These are phyloP conservation scores for Leptoteleia sp. DNA, from an alignment of 1,140 invertebrate genomes.

Conservation along the genomic window DNA sequence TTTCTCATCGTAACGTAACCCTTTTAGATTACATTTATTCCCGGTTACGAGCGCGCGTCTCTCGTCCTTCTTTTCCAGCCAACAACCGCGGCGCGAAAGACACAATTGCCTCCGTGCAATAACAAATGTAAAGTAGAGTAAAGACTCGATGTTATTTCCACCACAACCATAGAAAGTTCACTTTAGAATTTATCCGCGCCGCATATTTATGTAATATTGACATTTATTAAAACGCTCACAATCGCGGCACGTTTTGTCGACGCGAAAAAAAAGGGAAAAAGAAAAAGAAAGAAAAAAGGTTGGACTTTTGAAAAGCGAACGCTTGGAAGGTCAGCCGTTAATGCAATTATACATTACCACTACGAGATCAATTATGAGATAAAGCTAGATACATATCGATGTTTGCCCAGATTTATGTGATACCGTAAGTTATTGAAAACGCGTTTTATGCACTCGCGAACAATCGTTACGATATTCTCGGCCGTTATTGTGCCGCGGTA, in stretches of 20 bases:
- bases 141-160: too few species aligned
- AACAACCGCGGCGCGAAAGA: too few species aligned
- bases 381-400: slow-evolving; percentile 49
- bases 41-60: too few species aligned
- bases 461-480: slow-evolving; percentile 4
- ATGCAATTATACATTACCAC: slow-evolving; percentile 46
- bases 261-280: too few species aligned
- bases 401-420: slow-evolving; percentile 24
- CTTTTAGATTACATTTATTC: too few species aligned
- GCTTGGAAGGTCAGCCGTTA: slow-evolving; percentile 42
- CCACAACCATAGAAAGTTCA: too few species aligned
- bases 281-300: too few species aligned
- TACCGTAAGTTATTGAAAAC: slow-evolving; percentile 38
- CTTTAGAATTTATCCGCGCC: too few species aligned
- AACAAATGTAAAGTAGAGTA: too few species aligned
- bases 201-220: not conserved
- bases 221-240: slow-evolving; percentile 16
- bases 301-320: slow-evolving; percentile 5
- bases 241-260: slow-evolving; percentile 4
- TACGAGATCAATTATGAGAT: slow-evolving; percentile 50
- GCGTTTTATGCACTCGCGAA: slow-evolving; percentile 6
- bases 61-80: too few species aligned
- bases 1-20: too few species aligned
- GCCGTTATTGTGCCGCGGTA: slow-evolving; percentile 3
- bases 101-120: too few species aligned